Base-by-base conservation (phyloP, 2,888 invertebrate species). In the Neoascia interrupta region DNA sequence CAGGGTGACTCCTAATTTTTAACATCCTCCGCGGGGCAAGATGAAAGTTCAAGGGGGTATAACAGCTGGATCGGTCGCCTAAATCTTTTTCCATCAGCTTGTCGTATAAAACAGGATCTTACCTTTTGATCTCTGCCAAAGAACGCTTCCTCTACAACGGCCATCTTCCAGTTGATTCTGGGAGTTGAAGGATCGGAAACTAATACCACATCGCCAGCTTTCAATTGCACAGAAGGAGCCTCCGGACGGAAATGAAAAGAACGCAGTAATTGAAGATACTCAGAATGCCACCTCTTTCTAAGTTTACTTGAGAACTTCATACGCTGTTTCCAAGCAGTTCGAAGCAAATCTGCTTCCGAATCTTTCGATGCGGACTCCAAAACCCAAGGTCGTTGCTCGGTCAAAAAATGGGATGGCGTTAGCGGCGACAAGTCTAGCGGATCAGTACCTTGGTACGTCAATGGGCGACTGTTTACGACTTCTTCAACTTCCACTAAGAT, bases 401-500 rank as follows among this genome's bases (percentile, higher is more conserved):
- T n/a, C n/a, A n/a, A 43, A 53, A 64, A 53, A 23, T 64, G 34
- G 16, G 16, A 39, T 16, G 64, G 43, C n/a, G 54, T 66, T 13
- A 54, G 8, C 11, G 53, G 63, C 10, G 63, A 15, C 2, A 41
- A 23, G 28, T 74, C 66, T 19, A 37, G 26, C 3, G 54, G 63
- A 41, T 63, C 37, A 5, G 47, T 41, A 23, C 61, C 47, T 8
- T 61, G 36, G 16, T 63, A 63, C 0, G 68, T 75, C 5, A 73
- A 23, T 1, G 64, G 73, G 4, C 64, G 15, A 43, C 21, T 13
- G 45, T 53, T 70, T 1, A 66, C 43, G 4, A 51, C 15, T 11
- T 26, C 49, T 53, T 75, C 75, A 15, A 47, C 60, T 34, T 68
- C 74, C 2, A 45, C 28, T 18, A 74, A 18, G 21, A 60, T 5